phyloP scores from a whole-genome alignment of 1,140 invertebrate species.

The Cyclina sinensis region DNA sequence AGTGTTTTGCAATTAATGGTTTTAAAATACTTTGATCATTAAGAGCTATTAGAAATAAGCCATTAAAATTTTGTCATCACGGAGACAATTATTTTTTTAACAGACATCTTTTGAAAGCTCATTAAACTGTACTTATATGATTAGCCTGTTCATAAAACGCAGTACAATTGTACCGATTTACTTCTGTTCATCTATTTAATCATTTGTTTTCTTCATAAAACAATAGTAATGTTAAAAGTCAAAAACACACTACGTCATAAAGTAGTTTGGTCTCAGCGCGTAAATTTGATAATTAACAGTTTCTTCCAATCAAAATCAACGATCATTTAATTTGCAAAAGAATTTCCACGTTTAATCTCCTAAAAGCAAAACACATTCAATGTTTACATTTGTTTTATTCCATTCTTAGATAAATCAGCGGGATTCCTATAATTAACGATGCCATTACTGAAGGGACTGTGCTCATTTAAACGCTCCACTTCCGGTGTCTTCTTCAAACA shows the following conservation, averaged over 20 bases:
- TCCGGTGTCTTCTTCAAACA: slow-evolving; percentile 45
- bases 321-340: slow-evolving; percentile 14
- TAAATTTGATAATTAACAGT: too few relatives aligned
- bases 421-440: slow-evolving; percentile 36
- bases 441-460: slow-evolving; percentile 20
- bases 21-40: neutral
- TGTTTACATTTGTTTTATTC: slow-evolving; percentile 18
- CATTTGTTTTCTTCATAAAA: too few relatives aligned
- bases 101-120: too few relatives aligned
- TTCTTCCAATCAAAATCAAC: neutral
- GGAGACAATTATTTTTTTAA: too few relatives aligned
- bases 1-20: neutral
- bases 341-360: slow-evolving; percentile 30
- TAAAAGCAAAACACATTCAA: slow-evolving; percentile 2
- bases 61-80: too few relatives aligned
- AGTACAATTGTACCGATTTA: neutral
- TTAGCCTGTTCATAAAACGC: too few relatives aligned
- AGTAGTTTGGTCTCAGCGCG: too few relatives aligned
- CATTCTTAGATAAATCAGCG: slow-evolving; percentile 6
- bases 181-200: neutral
- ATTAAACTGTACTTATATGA: too few relatives aligned
- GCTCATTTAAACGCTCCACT: slow-evolving; percentile 47
- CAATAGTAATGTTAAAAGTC: too few relatives aligned
- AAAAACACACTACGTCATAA: too few relatives aligned
- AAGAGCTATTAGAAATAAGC: neutral